phyloP scores from a whole-genome alignment of 2,113 vertebrate species.

The Pycnonotus jocosus region DNA sequence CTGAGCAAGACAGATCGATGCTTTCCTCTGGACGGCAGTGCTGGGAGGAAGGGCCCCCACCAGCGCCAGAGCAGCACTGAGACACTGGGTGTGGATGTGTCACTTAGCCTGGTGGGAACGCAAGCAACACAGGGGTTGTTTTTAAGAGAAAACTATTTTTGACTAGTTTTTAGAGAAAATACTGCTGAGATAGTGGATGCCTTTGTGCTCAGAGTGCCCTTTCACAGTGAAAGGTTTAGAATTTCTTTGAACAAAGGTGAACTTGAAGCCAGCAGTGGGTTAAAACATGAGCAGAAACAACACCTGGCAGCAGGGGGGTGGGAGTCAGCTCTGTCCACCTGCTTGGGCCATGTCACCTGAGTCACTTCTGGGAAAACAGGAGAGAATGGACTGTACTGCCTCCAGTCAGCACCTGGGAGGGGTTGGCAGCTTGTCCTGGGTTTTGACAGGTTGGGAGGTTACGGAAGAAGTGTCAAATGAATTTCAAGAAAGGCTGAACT shows the following conservation, averaged over 20 bases:
- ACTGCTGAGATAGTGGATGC: neutral
- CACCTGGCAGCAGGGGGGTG: neutral
- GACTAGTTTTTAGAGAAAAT: neutral
- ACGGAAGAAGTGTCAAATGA: neutral
- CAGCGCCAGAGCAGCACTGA: neutral
- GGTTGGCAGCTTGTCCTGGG: neutral
- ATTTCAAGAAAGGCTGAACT: neutral
- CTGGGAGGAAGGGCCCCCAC: neutral
- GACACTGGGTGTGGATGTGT: neutral
- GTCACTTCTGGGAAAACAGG: neutral
- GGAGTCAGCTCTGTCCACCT: neutral
- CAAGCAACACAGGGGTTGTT: neutral
- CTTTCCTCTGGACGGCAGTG: neutral
- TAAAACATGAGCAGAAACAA: neutral
- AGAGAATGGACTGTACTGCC: neutral
- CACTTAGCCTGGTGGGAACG: neutral
- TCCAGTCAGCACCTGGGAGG: rapidly evolving
- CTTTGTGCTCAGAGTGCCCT: neutral
- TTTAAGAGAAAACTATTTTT: neutral
- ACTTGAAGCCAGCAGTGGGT: neutral
- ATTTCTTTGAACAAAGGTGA: neutral
- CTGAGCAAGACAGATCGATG: neutral
- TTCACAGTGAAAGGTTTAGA: neutral
- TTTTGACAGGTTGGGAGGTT: neutral
- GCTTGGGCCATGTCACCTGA: neutral